Evolutionary conservation across 2,888 invertebrate species (phyloP).

Genomic region (Caenorhabditis macrosperma): DNA sequence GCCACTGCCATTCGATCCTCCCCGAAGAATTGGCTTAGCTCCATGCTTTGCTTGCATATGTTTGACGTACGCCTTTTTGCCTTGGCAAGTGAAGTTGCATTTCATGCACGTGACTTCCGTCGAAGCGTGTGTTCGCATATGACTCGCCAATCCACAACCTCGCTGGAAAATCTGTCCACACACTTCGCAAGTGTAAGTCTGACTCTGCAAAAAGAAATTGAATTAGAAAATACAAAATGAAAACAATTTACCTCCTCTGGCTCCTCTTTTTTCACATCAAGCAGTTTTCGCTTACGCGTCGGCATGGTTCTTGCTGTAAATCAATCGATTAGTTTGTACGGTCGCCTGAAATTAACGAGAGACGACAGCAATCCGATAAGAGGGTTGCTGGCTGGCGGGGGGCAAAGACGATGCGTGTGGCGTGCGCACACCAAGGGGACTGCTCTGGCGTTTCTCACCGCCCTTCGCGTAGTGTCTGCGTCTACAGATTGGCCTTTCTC

Average conservation of each 20-base stretch:
- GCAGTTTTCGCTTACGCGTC: background rate
- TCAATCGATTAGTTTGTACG: background rate
- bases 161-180: conserved; percentile 1
- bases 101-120: background rate
- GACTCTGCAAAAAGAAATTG: background rate
- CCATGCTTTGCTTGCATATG: background rate
- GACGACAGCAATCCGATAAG: background rate
- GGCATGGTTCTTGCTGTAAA: background rate
- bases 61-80: no score
- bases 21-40: background rate
- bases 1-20: no score
- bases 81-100: background rate
- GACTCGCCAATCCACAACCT: conserved; percentile 32
- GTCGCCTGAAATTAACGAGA: background rate
- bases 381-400: background rate
- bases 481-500: background rate
- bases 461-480: conserved; percentile 21
- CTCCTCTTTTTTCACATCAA: no score
- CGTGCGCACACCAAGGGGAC: background rate
- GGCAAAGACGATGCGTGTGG: background rate
- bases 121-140: background rate
- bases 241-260: no score
- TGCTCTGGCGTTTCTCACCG: conserved; percentile 33
- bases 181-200: background rate
- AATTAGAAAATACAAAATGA: background rate